Percentiles rank a stretch among this genome's conserved stretches.
phyloP scores from a whole-genome alignment of 2,888 invertebrate species.

The Arge pagana region DNA sequence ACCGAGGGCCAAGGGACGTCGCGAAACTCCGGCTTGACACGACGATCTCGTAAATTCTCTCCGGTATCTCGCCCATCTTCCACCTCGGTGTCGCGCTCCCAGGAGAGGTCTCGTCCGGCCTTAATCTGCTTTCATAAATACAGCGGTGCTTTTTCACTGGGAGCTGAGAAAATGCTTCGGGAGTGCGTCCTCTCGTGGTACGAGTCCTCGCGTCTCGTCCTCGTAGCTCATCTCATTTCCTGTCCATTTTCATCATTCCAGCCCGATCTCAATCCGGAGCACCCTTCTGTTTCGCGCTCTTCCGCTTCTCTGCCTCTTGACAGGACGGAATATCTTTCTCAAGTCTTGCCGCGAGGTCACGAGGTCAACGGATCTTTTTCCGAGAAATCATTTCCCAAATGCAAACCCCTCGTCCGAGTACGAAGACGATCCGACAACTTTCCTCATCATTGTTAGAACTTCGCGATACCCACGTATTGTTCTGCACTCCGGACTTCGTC shows the following conservation, averaged over 20 bases:
- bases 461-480: slow-evolving; percentile 24
- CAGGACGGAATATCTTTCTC: too few relatives aligned
- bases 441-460: slow-evolving; percentile 14
- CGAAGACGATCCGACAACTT: not conserved
- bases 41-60: slow-evolving; percentile 21
- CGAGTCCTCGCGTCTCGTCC: too few relatives aligned
- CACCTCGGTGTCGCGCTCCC: slow-evolving; percentile 20
- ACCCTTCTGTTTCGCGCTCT: too few relatives aligned
- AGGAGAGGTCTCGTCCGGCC: slow-evolving; percentile 19
- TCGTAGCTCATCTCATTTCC: too few relatives aligned
- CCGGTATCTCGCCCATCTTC: slow-evolving; percentile 20
- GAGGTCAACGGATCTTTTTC: slow-evolving; percentile 17
- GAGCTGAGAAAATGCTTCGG: too few relatives aligned
- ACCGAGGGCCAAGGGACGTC: slow-evolving; percentile 15
- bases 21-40: slow-evolving; percentile 18
- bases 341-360: slow-evolving; percentile 12
- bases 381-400: slow-evolving; percentile 14
- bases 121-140: slow-evolving; percentile 22
- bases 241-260: slow-evolving; percentile 21
- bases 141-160: slow-evolving; percentile 19
- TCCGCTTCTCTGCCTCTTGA: too few relatives aligned
- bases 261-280: too few relatives aligned
- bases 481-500: not conserved
- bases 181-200: too few relatives aligned
- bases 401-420: slow-evolving; percentile 2